Conservation (phyloP, 2,113 vertebrate genomes). For the Grammomys dolichurus region DNA sequence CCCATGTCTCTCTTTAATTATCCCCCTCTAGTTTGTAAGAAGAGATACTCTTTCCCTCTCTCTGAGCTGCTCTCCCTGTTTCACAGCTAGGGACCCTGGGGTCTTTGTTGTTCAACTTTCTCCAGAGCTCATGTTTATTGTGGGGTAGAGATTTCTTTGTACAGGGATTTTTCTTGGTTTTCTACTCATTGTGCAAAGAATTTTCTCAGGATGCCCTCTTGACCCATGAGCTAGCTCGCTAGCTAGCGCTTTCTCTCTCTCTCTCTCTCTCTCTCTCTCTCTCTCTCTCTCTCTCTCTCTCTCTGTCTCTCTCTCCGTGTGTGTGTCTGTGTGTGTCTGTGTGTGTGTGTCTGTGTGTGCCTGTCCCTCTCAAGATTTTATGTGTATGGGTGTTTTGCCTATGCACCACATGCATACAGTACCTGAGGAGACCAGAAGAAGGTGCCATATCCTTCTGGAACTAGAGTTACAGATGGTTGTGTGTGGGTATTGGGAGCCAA, state of each 20-base stretch:
- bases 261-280: neutral
- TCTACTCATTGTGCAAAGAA: neutral
- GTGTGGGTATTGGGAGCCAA: neutral
- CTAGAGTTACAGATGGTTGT: neutral
- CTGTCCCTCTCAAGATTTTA: neutral
- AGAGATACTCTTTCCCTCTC: neutral
- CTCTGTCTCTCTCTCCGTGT: too few species aligned
- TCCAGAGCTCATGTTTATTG: neutral
- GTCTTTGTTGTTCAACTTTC: neutral
- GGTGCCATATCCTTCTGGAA: neutral
- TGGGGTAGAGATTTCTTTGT: neutral
- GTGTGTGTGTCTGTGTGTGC: too few species aligned
- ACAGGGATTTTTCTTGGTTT: neutral
- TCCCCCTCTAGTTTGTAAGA: neutral
- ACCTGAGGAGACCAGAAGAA: neutral
- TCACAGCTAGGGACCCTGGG: neutral
- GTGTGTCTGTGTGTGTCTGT: neutral
- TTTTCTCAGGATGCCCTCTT: neutral
- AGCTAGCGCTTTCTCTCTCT: neutral
- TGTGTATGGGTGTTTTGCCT: neutral
- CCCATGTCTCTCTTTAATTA: neutral
- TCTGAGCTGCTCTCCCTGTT: neutral
- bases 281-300: neutral
- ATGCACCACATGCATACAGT: neutral
- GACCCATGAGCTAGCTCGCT: neutral